These are phyloP conservation scores for Trachythela sp. DNA, from an alignment of 64 coral and sea anemone genomes.

Conservation along the genomic window DNA sequence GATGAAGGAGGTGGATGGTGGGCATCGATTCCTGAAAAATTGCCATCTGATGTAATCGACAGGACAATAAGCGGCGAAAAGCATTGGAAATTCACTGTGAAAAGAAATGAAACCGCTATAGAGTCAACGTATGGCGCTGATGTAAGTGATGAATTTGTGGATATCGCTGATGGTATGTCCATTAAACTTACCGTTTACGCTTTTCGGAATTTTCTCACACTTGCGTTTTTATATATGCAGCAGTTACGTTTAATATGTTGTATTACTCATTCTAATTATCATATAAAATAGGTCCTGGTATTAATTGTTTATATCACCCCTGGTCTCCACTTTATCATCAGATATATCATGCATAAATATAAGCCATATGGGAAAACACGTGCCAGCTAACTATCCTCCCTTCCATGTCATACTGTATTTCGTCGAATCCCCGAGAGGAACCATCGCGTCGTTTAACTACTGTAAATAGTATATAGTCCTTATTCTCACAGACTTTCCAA, in stretches of 20 bases:
- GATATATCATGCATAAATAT: too few species aligned
- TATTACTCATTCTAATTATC: too few species aligned
- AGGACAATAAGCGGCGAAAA: slow-evolving; percentile 55
- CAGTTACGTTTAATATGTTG: not conserved
- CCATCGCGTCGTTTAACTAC: not conserved
- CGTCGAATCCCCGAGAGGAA: too few species aligned
- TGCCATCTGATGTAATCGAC: slow-evolving; percentile 39
- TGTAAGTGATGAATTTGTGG: slow-evolving; percentile 48
- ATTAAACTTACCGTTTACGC: not conserved
- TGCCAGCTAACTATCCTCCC: too few species aligned
- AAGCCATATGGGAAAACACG: too few species aligned
- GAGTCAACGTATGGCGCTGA: slow-evolving; percentile 59
- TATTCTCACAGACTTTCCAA: not conserved
- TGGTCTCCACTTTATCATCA: too few species aligned
- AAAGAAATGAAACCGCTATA: slow-evolving; percentile 46
- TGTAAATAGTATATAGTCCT: not conserved
- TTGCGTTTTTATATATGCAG: not conserved
- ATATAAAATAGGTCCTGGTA: too few species aligned
- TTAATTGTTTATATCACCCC: too few species aligned
- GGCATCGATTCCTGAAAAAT: slow-evolving; percentile 47
- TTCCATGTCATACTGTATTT: too few species aligned
- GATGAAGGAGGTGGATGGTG: slow-evolving; percentile 66
- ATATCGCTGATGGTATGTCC: slow-evolving; percentile 50
- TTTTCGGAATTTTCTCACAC: not conserved
- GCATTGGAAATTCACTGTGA: slow-evolving; percentile 61